Base-by-base conservation (phyloP, 2,888 invertebrate genomes). In the Drosophila ezoana region DNA sequence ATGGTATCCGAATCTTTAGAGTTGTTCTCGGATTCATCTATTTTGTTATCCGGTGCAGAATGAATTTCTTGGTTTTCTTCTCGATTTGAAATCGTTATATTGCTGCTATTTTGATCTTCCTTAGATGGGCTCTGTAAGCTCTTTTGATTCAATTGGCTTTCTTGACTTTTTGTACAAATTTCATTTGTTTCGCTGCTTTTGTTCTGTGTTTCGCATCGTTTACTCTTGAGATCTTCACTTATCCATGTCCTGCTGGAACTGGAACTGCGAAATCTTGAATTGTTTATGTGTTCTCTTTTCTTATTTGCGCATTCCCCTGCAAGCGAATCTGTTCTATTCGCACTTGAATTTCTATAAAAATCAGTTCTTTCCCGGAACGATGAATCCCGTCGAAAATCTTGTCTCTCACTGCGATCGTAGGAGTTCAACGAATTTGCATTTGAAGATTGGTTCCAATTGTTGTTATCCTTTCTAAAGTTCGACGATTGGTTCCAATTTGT, bases 281-380 rank as follows among this genome's bases (percentile, higher is more conserved):
- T 47, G 3, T 6, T 32, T 23, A 1, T 2, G 14, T 13, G 5
- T 18, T 14, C 18, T 14, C 28, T 14, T 1, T 57, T 14, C 2
- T 8, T 14, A 9, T 20, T 14, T 10, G 10, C 1, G 6, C 1
- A 1, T 1, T 54, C 33, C 1, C 20, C 43, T 3, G 4, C 11
- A n/a, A 1, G 5, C n/a, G 32, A 6, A 1, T n/a, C 18, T n/a
- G 41, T 23, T n/a, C 54, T 28, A 28, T 20, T 47, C 9, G 28
- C 11, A 14, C 18, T 41, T 1, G 59, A n/a, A 9, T 28, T 51
- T 41, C 63, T 51, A 53, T 40, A 44, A 28, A 23, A 38, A 40
- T 71, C 49, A 57, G n/a, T 43, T 60, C 49, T 60, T 11, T 63
- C 61, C 2, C 33, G 45, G 4, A 44, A 33, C 8, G 43, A 8